Evolutionary conservation across 1,140 invertebrate species (phyloP).

Genomic region (Proales similis): DNA sequence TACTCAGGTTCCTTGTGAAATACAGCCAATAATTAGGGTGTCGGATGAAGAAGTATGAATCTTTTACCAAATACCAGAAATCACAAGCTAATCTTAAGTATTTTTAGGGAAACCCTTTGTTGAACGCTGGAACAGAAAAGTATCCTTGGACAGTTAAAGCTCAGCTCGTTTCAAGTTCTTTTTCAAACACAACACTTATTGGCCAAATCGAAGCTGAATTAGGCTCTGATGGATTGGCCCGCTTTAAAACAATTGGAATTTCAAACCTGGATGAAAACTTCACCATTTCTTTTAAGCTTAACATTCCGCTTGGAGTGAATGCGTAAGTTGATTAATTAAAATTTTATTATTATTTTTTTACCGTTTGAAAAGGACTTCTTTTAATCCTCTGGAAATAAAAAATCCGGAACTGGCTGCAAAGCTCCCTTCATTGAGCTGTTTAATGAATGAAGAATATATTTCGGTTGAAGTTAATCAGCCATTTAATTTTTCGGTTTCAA

Average conservation of each 20-base stretch:
- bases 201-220: constrained; percentile 4
- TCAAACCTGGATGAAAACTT: not conserved
- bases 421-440: too few species aligned
- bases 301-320: not conserved
- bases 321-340: too few species aligned
- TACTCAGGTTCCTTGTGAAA: constrained; percentile 1
- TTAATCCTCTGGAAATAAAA: too few species aligned
- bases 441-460: too few species aligned
- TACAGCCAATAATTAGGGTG: constrained; percentile 3
- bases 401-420: too few species aligned
- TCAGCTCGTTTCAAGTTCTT: not conserved
- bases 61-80: not conserved
- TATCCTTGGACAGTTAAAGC: constrained; percentile 9
- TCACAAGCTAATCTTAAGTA: not conserved
- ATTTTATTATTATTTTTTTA: too few species aligned
- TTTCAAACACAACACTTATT: not conserved
- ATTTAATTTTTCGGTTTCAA: too few species aligned
- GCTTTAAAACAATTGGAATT: constrained; percentile 11
- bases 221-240: not conserved
- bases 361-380: too few species aligned
- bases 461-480: too few species aligned
- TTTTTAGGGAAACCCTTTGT: constrained; percentile 6
- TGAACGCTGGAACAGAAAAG: constrained; percentile 6
- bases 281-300: not conserved
- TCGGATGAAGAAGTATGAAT: constrained; percentile 27